phyloP scores from a whole-genome alignment of 2,888 invertebrate species.

The Lymantria monacha region DNA sequence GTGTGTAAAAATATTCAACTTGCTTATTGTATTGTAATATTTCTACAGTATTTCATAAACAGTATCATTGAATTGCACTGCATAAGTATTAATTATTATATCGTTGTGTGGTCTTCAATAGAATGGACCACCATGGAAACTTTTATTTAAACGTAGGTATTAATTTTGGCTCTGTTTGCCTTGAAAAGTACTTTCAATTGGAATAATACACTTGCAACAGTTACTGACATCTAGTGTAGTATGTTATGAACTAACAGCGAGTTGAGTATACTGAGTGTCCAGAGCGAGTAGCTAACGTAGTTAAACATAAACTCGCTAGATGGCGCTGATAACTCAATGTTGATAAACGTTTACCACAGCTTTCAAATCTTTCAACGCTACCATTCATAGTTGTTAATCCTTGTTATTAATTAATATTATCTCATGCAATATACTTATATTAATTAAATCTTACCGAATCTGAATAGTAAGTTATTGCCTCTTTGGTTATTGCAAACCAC shows the following conservation, averaged over 20 bases:
- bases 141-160: no score
- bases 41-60: background rate
- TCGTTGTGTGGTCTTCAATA: slow-evolving; percentile 1
- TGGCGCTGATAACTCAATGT: background rate
- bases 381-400: no score
- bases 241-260: background rate
- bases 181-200: no score
- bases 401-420: no score
- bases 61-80: background rate
- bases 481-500: no score
- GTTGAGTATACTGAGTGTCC: background rate
- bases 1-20: background rate
- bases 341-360: no score
- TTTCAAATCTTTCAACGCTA: no score
- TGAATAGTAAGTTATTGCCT: no score
- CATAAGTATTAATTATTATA: background rate
- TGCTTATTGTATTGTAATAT: slow-evolving; percentile 10
- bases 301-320: background rate
- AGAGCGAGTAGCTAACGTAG: background rate
- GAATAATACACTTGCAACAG: background rate
- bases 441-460: no score
- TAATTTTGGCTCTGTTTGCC: no score
- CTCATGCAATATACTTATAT: no score
- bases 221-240: slow-evolving; percentile 10
- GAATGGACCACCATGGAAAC: slow-evolving; percentile 1